A percentile compares a stretch with the other conserved stretches of the same genome.
phyloP scores from a whole-genome alignment of 2,797 vertebrate species.

The Tenualosa ilisha region DNA sequence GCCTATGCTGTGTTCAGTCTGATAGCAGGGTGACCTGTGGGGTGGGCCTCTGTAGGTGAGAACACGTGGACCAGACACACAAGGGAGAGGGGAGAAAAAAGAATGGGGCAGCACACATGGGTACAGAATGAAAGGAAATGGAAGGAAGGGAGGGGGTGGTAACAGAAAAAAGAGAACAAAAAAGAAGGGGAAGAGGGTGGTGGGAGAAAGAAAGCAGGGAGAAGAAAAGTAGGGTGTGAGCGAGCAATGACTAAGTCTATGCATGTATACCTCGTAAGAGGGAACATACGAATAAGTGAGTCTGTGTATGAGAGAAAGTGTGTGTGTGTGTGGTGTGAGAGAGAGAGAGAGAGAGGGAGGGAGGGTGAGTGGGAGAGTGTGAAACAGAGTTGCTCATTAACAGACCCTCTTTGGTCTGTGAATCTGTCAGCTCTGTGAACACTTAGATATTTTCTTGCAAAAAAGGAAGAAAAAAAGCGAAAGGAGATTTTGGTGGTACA shows the following conservation, averaged over 20 bases:
- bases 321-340: not conserved
- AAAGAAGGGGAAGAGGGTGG: not conserved
- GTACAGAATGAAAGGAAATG: not conserved
- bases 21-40: not conserved
- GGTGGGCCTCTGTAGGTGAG: not conserved
- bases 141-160: no score
- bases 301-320: no score
- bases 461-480: conserved; percentile 1
- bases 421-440: conserved; percentile 38
- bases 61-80: not conserved
- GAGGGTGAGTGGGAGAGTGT: conserved; percentile 14
- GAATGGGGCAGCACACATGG: not conserved
- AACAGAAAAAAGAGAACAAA: not conserved
- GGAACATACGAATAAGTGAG: no score
- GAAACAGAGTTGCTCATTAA: conserved; percentile 42
- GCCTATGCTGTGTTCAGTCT: not conserved
- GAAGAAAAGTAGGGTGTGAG: conserved; percentile 22
- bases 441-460: conserved; percentile 38
- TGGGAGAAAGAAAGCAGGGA: not conserved
- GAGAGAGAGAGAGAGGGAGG: conserved; percentile 26
- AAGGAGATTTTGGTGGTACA: not conserved
- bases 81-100: not conserved
- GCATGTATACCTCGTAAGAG: no score
- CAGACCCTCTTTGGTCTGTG: conserved; percentile 27
- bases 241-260: not conserved